These are phyloP conservation scores for Oligia fasciuncula DNA, from an alignment of 2,888 invertebrate species.

Conservation along the genomic window DNA sequence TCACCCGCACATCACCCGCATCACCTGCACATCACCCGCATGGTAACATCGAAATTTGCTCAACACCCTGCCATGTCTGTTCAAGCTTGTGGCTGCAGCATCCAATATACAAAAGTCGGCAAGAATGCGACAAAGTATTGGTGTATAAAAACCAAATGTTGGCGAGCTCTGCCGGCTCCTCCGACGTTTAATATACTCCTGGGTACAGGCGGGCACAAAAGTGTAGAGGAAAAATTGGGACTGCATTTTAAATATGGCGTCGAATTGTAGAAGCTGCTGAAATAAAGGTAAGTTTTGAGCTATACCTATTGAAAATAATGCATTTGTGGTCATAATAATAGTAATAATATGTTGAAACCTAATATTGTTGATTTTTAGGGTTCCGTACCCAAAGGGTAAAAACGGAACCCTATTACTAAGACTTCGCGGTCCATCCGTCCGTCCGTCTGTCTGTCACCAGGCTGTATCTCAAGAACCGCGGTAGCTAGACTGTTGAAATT, in stretches of 20 bases:
- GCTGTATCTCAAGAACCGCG: too few species aligned
- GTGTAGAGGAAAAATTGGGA: conserved; percentile 46
- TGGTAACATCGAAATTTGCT: neutral
- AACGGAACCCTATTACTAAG: too few species aligned
- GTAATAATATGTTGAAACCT: neutral
- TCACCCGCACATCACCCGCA: too few species aligned
- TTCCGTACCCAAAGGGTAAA: too few species aligned
- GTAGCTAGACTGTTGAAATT: too few species aligned
- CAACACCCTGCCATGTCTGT: conserved; percentile 40
- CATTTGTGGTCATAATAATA: neutral
- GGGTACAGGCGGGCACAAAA: conserved; percentile 73
- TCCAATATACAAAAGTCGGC: conserved; percentile 88
- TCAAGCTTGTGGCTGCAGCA: conserved; percentile 51
- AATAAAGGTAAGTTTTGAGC: neutral
- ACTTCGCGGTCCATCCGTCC: too few species aligned
- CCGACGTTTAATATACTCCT: conserved; percentile 88
- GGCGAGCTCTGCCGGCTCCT: conserved; percentile 82
- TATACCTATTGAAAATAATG: conserved; percentile 1
- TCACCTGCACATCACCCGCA: neutral
- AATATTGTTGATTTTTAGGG: neutral
- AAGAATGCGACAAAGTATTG: conserved; percentile 89
- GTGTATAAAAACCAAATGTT: conserved; percentile 90
- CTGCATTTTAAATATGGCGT: conserved; percentile 22
- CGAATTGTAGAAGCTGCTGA: neutral
- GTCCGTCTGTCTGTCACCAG: too few species aligned